Evolutionary conservation across 2,888 invertebrate genomes (phyloP).

Genomic region (Parasteatoda lunata): DNA sequence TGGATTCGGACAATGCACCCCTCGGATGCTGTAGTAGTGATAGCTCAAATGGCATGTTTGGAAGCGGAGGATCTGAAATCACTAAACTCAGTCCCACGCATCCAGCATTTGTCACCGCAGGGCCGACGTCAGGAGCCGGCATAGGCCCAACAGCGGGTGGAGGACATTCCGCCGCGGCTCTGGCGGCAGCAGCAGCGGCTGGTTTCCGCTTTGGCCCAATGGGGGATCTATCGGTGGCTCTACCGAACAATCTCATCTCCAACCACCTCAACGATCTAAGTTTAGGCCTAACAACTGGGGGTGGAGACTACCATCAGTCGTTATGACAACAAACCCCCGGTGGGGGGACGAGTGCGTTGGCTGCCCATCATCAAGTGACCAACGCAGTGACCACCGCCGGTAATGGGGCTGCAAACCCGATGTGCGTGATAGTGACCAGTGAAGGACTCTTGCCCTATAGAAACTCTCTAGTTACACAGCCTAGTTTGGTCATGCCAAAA

Average conservation of each 20-base stretch:
- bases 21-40: conserved; percentile 60
- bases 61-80: conserved; percentile 42
- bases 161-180: conserved; percentile 52
- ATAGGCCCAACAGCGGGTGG: background rate
- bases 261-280: conserved; percentile 58
- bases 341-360: conserved; percentile 32
- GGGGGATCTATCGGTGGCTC: conserved; percentile 48
- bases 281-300: conserved; percentile 48
- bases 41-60: conserved; percentile 65
- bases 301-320: conserved; percentile 50
- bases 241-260: conserved; percentile 46
- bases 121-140: conserved; percentile 18
- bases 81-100: conserved; percentile 44
- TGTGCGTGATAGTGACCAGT: conserved; percentile 66
- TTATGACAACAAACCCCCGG: conserved; percentile 66
- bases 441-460: conserved; percentile 59
- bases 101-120: conserved; percentile 25
- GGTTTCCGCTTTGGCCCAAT: conserved; percentile 57
- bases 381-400: conserved; percentile 43
- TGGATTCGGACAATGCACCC: conserved; percentile 59
- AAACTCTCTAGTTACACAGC: conserved; percentile 49
- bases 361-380: conserved; percentile 38
- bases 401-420: conserved; percentile 33
- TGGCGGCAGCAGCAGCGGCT: conserved; percentile 60
- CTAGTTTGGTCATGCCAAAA: conserved; percentile 52